Conservation (phyloP, 2,113 vertebrate genomes). For the Ginglymostoma cirratum region DNA sequence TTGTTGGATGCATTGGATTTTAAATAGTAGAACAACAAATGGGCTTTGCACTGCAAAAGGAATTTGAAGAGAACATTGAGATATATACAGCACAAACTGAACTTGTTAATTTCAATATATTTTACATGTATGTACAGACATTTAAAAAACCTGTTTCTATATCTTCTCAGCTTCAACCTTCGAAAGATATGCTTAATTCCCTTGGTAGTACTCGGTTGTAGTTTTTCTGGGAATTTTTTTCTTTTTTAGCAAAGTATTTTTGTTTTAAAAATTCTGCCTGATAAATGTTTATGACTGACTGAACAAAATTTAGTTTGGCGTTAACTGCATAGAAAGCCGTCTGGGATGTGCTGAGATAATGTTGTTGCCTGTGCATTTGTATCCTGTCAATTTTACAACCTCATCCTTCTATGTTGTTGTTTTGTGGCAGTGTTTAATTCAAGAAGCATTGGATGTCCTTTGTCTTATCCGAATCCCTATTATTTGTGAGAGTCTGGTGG, state of each 20-base stretch:
- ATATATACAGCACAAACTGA: constrained; percentile 6
- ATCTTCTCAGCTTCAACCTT: background rate
- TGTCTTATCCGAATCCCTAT: background rate
- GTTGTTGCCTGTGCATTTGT: background rate
- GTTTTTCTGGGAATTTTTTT: background rate
- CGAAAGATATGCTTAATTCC: background rate
- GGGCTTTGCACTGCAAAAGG: too few species aligned
- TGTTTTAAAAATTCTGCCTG: background rate
- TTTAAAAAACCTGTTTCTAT: background rate
- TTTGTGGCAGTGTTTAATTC: background rate
- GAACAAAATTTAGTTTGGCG: background rate
- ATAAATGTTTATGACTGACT: background rate
- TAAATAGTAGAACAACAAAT: too few species aligned
- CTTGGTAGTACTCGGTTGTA: background rate
- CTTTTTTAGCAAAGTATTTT: background rate
- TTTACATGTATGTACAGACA: background rate
- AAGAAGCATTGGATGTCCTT: background rate
- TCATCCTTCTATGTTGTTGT: background rate
- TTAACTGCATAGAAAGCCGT: background rate
- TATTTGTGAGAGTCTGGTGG: background rate
- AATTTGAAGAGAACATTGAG: too few species aligned
- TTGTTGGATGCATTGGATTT: too few species aligned
- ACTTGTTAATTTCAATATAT: background rate
- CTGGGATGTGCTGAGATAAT: background rate
- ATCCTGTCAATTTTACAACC: background rate